A percentile compares a stretch with the other conserved stretches of the same genome.
These are phyloP conservation scores for Melanargia galathea DNA, from an alignment of 2,888 invertebrate species.

Conservation along the genomic window DNA sequence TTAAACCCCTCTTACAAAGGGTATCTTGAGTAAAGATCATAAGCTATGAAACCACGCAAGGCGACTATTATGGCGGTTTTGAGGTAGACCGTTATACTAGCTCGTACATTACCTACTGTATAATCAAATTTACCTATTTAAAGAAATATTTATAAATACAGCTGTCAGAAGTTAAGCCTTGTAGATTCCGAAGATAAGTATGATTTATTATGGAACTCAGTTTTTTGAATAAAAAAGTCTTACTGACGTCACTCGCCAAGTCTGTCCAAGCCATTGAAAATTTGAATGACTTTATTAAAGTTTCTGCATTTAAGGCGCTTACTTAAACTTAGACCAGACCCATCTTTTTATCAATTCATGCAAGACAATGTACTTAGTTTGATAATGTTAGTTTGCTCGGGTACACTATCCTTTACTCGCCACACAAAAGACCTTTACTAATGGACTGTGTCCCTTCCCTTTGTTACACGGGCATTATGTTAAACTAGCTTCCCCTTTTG, in stretches of 20 bases:
- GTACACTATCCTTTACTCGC: slow-evolving; percentile 25
- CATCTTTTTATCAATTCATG: slow-evolving; percentile 33
- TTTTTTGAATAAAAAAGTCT: background rate
- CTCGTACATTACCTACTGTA: background rate
- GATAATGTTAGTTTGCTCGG: slow-evolving; percentile 13
- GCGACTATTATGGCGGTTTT: slow-evolving; percentile 15
- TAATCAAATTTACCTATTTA: background rate
- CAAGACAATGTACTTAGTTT: slow-evolving; percentile 28
- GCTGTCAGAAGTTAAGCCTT: slow-evolving; percentile 22
- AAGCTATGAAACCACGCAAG: slow-evolving; percentile 35
- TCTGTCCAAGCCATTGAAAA: background rate
- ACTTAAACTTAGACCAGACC: background rate
- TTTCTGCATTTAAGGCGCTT: slow-evolving; percentile 5
- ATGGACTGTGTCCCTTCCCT: slow-evolving; percentile 17
- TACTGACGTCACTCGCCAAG: no score
- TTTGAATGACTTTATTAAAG: background rate
- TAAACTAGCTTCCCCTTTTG: slow-evolving; percentile 18
- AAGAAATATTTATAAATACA: background rate
- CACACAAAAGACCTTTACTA: slow-evolving; percentile 23
- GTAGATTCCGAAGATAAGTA: slow-evolving; percentile 36
- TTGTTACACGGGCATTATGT: slow-evolving; percentile 21
- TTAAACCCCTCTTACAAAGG: background rate
- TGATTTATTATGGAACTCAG: slow-evolving; percentile 33
- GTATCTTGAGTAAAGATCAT: slow-evolving; percentile 23
- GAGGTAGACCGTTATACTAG: background rate